Percentiles rank a stretch among this genome's conserved stretches.
Evolutionary conservation across 1,140 invertebrate species (phyloP).

Genomic region (Hylaeus anthracinus): DNA sequence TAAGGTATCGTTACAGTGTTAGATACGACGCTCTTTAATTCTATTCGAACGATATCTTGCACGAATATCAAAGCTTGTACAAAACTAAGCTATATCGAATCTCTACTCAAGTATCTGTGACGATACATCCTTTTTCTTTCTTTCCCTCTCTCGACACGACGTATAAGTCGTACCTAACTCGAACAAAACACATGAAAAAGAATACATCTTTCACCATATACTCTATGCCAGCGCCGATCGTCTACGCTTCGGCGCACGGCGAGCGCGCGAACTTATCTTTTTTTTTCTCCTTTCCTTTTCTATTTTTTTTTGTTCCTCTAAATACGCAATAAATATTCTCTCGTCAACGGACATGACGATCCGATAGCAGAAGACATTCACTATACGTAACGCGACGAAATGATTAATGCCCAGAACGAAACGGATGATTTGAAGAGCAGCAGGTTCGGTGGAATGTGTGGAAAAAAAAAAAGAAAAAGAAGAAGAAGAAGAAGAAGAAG

Average conservation of each 20-base stretch:
- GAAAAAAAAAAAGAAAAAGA: constrained; percentile 1
- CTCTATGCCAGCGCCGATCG: not conserved
- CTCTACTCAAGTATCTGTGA: constrained; percentile 42
- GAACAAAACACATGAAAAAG: constrained; percentile 7
- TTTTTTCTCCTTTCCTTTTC: not conserved
- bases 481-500: not conserved
- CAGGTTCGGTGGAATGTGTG: constrained; percentile 55
- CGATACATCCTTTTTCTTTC: constrained; percentile 5
- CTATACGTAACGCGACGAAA: constrained; percentile 45
- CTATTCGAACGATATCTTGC: constrained; percentile 58
- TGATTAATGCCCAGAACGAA: constrained; percentile 62
- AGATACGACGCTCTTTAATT: constrained; percentile 28
- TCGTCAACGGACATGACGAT: constrained; percentile 36
- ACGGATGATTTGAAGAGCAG: constrained; percentile 57
- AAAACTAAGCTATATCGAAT: constrained; percentile 65
- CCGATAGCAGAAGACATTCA: constrained; percentile 36
- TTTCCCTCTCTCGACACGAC: constrained; percentile 8
- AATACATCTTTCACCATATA: constrained; percentile 6
- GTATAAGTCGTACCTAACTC: not conserved
- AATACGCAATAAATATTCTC: constrained; percentile 58
- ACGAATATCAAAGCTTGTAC: constrained; percentile 68
- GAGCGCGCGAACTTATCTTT: not conserved
- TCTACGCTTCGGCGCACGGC: not conserved
- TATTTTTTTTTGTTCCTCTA: constrained; percentile 26
- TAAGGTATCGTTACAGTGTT: constrained; percentile 54